Conservation (phyloP, 2,113 vertebrate species). For the Dasyprocta punctata region DNA sequence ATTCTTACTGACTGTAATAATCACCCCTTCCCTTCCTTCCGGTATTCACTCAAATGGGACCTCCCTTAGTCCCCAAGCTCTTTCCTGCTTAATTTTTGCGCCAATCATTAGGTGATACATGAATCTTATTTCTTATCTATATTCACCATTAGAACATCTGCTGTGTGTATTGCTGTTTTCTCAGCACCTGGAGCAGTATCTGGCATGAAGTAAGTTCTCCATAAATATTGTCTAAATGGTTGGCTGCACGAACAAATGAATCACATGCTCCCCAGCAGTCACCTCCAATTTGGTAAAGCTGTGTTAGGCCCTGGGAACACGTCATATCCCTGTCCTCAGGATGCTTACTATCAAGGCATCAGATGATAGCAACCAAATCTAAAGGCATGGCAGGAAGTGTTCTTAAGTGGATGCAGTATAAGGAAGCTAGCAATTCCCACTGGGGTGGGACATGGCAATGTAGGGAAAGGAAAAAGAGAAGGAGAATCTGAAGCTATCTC, state of each 20-base stretch:
- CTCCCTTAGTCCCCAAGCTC: not conserved
- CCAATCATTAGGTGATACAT: not conserved
- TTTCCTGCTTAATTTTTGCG: not conserved
- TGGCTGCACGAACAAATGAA: not conserved
- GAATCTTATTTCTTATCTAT: not conserved
- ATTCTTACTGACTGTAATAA: not conserved
- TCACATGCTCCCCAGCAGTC: not conserved
- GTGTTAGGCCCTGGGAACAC: not conserved
- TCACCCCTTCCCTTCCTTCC: not conserved
- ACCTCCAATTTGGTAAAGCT: not conserved
- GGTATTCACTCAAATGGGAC: not conserved
- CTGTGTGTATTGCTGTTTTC: not conserved
- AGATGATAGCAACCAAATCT: not conserved
- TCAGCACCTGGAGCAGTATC: not conserved
- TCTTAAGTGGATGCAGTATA: not conserved
- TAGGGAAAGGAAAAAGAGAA: not conserved
- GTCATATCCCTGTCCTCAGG: not conserved
- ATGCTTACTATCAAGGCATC: not conserved
- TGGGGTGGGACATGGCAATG: too few relatives aligned
- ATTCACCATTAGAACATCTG: not conserved
- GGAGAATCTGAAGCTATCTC: not conserved
- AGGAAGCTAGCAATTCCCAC: not conserved
- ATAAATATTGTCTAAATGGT: not conserved
- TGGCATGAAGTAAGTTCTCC: not conserved
- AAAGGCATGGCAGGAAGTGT: not conserved